These are phyloP conservation scores for Diachrysia chrysitis DNA, from an alignment of 2,888 invertebrate species.

Conservation along the genomic window DNA sequence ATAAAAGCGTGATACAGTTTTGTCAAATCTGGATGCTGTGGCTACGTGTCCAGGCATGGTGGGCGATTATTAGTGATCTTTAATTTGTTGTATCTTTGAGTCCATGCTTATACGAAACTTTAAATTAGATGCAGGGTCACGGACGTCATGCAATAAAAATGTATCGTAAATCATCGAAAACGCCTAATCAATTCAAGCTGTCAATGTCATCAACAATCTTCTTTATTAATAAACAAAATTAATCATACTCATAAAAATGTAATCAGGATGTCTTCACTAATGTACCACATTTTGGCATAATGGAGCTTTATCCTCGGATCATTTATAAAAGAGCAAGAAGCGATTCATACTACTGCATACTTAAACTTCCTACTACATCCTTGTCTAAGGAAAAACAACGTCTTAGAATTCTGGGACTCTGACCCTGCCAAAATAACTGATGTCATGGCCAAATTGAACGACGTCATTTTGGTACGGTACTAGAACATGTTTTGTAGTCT, in stretches of 20 bases:
- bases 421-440: conserved; percentile 49
- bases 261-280: conserved; percentile 49
- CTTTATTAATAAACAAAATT: conserved; percentile 23
- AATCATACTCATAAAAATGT: conserved; percentile 27
- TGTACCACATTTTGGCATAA: conserved; percentile 50
- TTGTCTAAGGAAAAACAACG: conserved; percentile 52
- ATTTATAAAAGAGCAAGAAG: conserved; percentile 63
- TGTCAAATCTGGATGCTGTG: conserved; percentile 43
- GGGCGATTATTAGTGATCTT: conserved; percentile 50
- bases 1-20: conserved; percentile 43
- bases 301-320: conserved; percentile 60
- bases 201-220: conserved; percentile 20
- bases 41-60: conserved; percentile 61
- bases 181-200: conserved; percentile 15
- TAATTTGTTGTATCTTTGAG: conserved; percentile 41
- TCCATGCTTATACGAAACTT: conserved; percentile 39
- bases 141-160: conserved; percentile 44
- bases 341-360: conserved; percentile 9
- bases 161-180: conserved; percentile 17
- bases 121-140: conserved; percentile 63
- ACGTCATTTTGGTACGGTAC: conserved; percentile 33
- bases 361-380: too few species aligned
- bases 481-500: conserved; percentile 40
- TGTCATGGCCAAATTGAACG: conserved; percentile 35
- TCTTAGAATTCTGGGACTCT: conserved; percentile 49